phyloP scores from a whole-genome alignment of 1,140 invertebrate species.

The Mamestra configurata region DNA sequence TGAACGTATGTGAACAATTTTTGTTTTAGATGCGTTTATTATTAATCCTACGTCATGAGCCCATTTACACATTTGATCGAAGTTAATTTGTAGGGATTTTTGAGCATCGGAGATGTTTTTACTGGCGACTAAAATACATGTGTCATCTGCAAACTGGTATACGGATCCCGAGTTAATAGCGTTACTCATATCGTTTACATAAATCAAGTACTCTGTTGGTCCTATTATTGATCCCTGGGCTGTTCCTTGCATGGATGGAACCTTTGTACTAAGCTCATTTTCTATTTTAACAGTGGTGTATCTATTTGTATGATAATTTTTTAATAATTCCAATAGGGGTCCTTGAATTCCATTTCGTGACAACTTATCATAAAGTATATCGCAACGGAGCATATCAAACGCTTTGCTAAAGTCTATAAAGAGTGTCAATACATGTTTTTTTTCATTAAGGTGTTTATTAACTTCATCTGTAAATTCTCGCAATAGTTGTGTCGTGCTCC shows the following conservation, averaged over 20 bases:
- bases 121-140: background rate
- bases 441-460: background rate
- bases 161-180: too few species aligned
- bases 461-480: background rate
- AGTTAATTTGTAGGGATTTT: background rate
- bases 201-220: too few species aligned
- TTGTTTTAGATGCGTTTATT: background rate
- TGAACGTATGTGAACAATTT: slow-evolving; percentile 6
- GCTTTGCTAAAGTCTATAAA: background rate
- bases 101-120: background rate
- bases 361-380: too few species aligned
- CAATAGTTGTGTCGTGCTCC: background rate
- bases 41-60: background rate
- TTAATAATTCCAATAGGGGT: too few species aligned
- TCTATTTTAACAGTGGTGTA: too few species aligned
- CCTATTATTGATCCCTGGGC: too few species aligned
- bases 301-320: too few species aligned
- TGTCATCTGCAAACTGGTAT: slow-evolving; percentile 5
- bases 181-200: too few species aligned
- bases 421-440: background rate
- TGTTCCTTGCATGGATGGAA: too few species aligned
- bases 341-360: too few species aligned
- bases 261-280: too few species aligned
- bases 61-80: background rate
- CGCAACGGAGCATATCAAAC: too few species aligned